phyloP scores from a whole-genome alignment of 2,113 vertebrate species.

The Ammodytes marinus region DNA sequence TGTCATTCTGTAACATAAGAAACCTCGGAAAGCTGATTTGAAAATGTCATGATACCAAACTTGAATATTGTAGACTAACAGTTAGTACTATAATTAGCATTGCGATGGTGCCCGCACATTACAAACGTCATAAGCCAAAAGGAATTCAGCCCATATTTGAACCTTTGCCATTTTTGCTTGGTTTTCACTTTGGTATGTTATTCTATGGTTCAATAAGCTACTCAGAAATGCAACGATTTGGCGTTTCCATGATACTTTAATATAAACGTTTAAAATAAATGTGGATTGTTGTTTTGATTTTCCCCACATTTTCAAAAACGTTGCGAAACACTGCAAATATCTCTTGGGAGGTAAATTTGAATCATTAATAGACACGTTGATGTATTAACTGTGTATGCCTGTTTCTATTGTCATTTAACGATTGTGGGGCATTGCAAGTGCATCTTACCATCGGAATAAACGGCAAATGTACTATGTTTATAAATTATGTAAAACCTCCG shows the following conservation, averaged over 20 bases:
- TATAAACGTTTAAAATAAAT: too few relatives aligned
- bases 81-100: background rate
- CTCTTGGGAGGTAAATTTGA: background rate
- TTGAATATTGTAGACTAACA: background rate
- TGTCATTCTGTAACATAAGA: conserved; percentile 11
- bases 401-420: background rate
- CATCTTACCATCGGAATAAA: background rate
- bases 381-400: background rate
- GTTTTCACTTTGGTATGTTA: background rate
- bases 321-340: background rate
- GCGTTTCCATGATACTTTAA: background rate
- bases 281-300: background rate
- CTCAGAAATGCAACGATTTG: background rate
- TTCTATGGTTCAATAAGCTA: background rate
- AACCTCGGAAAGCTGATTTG: background rate
- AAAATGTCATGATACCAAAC: conserved; percentile 21
- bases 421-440: background rate
- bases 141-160: background rate
- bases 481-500: background rate
- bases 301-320: background rate
- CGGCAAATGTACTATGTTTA: background rate
- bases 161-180: background rate
- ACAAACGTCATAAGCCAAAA: background rate
- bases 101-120: background rate
- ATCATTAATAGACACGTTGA: background rate